Evolutionary conservation across 92 coral and sea anemone genomes (phyloP).

Genomic region (Phenganax marumi): DNA sequence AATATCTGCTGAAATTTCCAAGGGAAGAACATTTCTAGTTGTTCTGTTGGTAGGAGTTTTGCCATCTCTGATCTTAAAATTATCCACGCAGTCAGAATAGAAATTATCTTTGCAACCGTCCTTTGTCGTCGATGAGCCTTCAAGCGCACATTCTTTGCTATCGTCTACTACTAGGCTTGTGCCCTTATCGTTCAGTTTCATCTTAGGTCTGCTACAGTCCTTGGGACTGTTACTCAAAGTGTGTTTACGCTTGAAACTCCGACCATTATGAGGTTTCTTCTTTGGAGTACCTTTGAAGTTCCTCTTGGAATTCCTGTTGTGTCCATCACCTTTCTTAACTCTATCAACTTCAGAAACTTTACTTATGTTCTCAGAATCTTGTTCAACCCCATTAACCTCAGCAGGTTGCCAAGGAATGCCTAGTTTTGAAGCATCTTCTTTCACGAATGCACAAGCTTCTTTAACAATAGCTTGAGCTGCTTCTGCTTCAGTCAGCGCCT

Average conservation of each 20-base stretch:
- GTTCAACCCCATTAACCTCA: not conserved
- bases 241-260: constrained; percentile 17
- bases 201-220: constrained; percentile 12
- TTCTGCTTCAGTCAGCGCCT: constrained; percentile 73
- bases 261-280: constrained; percentile 11
- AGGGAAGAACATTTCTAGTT: not conserved
- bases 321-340: not conserved
- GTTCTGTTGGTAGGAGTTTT: constrained; percentile 6
- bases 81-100: constrained; percentile 13
- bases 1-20: constrained; percentile 4
- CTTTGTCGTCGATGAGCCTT: not conserved
- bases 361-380: not conserved
- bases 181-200: not conserved
- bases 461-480: constrained; percentile 70
- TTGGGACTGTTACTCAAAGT: constrained; percentile 1
- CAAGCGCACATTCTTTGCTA: not conserved
- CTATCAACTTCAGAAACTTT: not conserved
- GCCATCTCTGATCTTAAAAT: constrained; percentile 12
- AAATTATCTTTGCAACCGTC: constrained; percentile 1
- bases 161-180: not conserved
- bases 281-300: not conserved
- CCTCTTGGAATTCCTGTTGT: not conserved
- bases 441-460: constrained; percentile 74
- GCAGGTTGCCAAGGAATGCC: constrained; percentile 83
- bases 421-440: constrained; percentile 79